phyloP scores from a whole-genome alignment of 2,797 vertebrate species.

The Manis pentadactyla region DNA sequence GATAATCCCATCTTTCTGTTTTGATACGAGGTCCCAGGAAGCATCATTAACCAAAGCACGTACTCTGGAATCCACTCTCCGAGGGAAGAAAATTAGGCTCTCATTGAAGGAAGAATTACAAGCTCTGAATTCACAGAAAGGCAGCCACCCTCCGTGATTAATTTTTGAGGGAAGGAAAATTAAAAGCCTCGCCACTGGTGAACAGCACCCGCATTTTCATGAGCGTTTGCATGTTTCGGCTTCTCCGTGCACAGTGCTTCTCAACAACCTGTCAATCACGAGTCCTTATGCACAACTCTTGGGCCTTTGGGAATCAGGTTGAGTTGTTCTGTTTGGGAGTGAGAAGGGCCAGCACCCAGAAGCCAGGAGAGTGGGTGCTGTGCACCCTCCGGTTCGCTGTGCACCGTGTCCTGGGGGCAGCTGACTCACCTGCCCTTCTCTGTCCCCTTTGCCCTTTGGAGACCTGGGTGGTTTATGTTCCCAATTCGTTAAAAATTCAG shows the following conservation, averaged over 20 bases:
- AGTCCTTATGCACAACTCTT: accelerated
- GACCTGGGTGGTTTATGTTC: too few relatives aligned
- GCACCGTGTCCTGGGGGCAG: accelerated
- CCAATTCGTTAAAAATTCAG: too few relatives aligned
- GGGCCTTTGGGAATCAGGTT: accelerated
- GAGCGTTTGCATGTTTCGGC: neutral
- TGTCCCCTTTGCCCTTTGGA: accelerated
- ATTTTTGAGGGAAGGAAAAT: neutral
- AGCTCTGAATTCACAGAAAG: neutral
- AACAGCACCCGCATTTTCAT: neutral
- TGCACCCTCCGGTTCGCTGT: too few relatives aligned
- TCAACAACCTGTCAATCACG: neutral
- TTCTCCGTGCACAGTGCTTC: accelerated
- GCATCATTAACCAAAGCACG: accelerated
- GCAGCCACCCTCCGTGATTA: neutral
- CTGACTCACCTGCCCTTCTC: accelerated
- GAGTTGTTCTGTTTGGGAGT: accelerated
- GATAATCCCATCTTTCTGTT: neutral
- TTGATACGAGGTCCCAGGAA: neutral
- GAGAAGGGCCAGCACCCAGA: accelerated
- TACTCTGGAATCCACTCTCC: accelerated
- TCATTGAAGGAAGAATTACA: neutral
- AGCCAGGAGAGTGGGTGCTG: accelerated
- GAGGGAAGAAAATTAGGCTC: neutral
- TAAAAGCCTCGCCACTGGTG: neutral